Evolutionary conservation across 2,888 invertebrate species (phyloP), one percentile per base, ranked within the genome.

Genomic region (Abrostola tripartita): DNA sequence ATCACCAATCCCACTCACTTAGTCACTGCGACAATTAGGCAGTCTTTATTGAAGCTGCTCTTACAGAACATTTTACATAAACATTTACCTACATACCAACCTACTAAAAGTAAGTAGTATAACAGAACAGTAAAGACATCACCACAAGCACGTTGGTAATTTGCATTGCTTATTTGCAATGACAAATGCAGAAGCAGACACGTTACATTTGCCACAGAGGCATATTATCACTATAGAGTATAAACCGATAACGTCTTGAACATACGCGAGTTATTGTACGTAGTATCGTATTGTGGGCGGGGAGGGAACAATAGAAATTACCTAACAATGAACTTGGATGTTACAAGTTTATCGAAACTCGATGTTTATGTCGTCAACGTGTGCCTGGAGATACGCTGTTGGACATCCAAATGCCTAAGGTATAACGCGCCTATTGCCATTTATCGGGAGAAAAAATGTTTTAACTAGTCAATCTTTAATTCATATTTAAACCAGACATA

Each of bases 161-260:
- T 65, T 65, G 61, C 58, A 68, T 58, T 56, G 57, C 52, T 54
- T 60, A 72, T 72, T 66, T 67, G 59, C 51, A 52, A 57, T 49
- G 44, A 60, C 37, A 53, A 7, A 36, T 57, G 12, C 8, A 38
- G 44, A 12, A 51, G 14, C 7, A 36, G 42, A 36, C 24, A 55
- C 40, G 47, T 56, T 41, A 50, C 52, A 49, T 52, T 61, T 51
- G 57, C 37, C 35, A 9, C 42, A 40, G 10, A 40, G n/a, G 0
- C 4, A 42, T 44, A 53, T 59, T 53, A 52, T 50, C 44, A 53
- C 7, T 8, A 41, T 14, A 42, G 24, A 24, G 24, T 24, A 24
- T 24, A 24, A 37, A 42, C 70, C 47, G 42, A 64, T 69, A 51
- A 9, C 37, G 35, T 49, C 57, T 61, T 58, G 47, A 10, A 38